Conservation (phyloP, 2,797 vertebrate genomes). For the Anguilla pacifica region DNA sequence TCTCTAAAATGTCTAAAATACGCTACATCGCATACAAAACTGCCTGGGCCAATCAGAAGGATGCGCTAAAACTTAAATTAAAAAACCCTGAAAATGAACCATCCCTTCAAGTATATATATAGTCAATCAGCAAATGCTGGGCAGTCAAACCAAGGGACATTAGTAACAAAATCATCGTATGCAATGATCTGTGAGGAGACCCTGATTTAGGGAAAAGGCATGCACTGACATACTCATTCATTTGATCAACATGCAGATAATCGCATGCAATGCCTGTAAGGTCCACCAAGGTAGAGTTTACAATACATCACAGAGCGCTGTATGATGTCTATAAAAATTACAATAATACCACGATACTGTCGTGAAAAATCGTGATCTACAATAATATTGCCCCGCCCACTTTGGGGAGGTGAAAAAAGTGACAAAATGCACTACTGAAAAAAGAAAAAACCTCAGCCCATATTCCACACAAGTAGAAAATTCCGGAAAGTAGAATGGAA, state of each 20-base stretch:
- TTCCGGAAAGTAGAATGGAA: no score
- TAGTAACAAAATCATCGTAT: neutral
- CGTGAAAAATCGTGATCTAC: no score
- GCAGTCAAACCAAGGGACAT: neutral
- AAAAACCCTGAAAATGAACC: neutral
- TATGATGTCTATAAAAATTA: no score
- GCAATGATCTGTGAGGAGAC: neutral
- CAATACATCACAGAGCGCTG: neutral
- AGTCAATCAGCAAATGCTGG: no score
- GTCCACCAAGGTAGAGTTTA: neutral
- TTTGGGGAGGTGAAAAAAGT: no score
- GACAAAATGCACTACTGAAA: no score
- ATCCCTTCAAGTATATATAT: no score
- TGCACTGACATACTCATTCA: constrained; percentile 54
- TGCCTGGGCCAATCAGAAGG: neutral
- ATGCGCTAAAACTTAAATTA: neutral
- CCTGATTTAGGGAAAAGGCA: constrained; percentile 32
- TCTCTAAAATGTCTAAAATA: neutral
- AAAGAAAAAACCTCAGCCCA: no score
- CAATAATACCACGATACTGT: no score
- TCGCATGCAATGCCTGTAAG: neutral
- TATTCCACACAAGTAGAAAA: no score
- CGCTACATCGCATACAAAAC: neutral
- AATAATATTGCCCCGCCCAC: no score
- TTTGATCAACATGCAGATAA: constrained; percentile 52